Evolutionary conservation across 2,888 invertebrate genomes (phyloP).

Genomic region (Lamellibrachia satsuma): DNA sequence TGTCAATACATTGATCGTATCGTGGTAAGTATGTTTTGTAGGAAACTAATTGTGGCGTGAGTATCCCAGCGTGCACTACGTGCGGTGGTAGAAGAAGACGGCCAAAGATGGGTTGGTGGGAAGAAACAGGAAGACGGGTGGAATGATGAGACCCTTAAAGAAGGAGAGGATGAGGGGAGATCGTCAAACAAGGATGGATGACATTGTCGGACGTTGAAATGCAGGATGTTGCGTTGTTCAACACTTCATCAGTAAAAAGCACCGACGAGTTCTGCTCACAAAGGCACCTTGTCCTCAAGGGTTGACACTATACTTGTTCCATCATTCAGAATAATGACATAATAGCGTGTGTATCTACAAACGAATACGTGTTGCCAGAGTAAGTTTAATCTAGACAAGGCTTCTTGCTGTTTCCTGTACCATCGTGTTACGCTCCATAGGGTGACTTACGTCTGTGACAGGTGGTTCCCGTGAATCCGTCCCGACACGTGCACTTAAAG

Average conservation of each 20-base stretch:
- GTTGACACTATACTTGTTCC: too few relatives aligned
- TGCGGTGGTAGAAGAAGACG: neutral
- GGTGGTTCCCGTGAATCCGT: constrained; percentile 53
- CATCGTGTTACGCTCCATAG: neutral
- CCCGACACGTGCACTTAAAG: constrained; percentile 55
- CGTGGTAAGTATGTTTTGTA: neutral
- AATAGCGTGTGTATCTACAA: neutral
- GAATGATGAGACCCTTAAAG: neutral
- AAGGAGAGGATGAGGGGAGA: neutral
- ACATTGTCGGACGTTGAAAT: neutral
- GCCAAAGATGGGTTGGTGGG: neutral
- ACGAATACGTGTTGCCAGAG: neutral
- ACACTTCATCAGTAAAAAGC: neutral
- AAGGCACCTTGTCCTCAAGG: neutral
- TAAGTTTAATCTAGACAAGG: neutral
- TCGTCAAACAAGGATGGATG: neutral
- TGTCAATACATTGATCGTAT: neutral
- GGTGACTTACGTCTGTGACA: constrained; percentile 55
- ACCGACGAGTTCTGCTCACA: neutral
- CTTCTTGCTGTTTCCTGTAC: neutral
- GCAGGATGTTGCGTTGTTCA: neutral
- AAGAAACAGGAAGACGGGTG: too few relatives aligned
- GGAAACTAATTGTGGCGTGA: too few relatives aligned
- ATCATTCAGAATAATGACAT: neutral
- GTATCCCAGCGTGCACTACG: too few relatives aligned